phyloP scores from a whole-genome alignment of 92 coral and sea anemone genomes.

The Porites lobata region DNA sequence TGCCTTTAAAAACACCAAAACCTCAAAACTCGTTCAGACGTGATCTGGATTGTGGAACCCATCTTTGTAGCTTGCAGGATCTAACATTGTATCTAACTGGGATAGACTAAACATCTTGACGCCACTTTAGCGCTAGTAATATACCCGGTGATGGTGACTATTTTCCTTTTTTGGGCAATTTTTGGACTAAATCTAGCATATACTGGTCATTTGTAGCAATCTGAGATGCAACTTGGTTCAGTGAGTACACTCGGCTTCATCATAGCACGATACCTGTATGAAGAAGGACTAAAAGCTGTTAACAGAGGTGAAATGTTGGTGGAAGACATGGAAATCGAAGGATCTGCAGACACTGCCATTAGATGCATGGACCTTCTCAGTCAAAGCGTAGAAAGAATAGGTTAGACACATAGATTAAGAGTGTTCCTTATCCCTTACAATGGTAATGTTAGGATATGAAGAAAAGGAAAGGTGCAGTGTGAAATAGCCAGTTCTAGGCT shows the following conservation, averaged over 20 bases:
- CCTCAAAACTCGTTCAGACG: too few relatives aligned
- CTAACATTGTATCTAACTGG: too few relatives aligned
- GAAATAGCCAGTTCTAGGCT: background rate
- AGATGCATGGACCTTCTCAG: conserved; percentile 26
- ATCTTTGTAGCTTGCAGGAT: too few relatives aligned
- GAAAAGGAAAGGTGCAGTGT: background rate
- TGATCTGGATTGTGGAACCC: too few relatives aligned
- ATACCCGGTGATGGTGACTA: too few relatives aligned
- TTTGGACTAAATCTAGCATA: too few relatives aligned
- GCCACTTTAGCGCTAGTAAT: too few relatives aligned
- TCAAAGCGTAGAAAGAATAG: conserved; percentile 51
- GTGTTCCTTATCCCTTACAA: background rate
- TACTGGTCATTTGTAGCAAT: conserved; percentile 35
- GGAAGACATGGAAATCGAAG: conserved; percentile 80
- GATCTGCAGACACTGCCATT: background rate
- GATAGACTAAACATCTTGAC: too few relatives aligned
- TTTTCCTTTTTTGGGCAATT: too few relatives aligned
- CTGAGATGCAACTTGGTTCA: conserved; percentile 91
- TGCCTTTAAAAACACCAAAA: too few relatives aligned
- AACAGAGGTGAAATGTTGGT: conserved; percentile 47
- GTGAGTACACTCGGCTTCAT: conserved; percentile 85
- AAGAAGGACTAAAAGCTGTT: conserved; percentile 12
- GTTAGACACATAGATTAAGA: background rate
- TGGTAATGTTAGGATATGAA: background rate
- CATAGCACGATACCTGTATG: conserved; percentile 78